Evolutionary conservation across 2,797 vertebrate species (phyloP).

Genomic region (Monodelphis domestica): DNA sequence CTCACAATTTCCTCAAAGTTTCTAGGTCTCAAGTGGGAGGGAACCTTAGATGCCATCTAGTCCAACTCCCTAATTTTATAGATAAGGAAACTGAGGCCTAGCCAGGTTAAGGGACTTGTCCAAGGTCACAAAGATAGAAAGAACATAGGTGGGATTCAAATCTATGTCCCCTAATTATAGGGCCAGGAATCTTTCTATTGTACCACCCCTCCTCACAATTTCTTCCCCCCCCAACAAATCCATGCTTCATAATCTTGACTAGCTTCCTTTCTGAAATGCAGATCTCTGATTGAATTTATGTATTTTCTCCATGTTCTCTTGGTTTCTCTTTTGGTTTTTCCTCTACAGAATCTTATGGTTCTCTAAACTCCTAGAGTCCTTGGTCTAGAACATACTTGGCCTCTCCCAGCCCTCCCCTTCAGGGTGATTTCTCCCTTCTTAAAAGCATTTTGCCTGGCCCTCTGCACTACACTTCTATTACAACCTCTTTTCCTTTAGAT

Average conservation of each 20-base stretch:
- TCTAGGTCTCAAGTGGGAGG: neutral
- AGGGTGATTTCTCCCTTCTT: neutral
- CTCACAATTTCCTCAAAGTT: neutral
- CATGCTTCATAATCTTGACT: slow-evolving; percentile 26
- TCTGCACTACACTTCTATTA: too few species aligned
- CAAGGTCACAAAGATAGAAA: neutral
- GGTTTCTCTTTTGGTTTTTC: neutral
- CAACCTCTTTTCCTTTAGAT: neutral
- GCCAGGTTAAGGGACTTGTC: neutral
- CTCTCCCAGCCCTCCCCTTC: neutral
- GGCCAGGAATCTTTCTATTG: neutral
- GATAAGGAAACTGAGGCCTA: neutral
- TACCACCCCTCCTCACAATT: neutral
- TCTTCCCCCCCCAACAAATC: neutral
- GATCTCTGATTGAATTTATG: slow-evolving; percentile 15
- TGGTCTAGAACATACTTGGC: neutral
- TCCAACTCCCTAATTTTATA: neutral
- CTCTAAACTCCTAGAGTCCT: neutral
- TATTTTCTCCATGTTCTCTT: neutral
- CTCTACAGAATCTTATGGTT: slow-evolving; percentile 17
- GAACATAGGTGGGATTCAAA: neutral
- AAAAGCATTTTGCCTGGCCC: neutral
- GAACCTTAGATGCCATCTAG: neutral
- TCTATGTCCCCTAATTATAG: neutral
- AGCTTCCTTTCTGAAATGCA: neutral